Conservation (phyloP, 1,140 invertebrate genomes). For the Heliconius nattereri region DNA sequence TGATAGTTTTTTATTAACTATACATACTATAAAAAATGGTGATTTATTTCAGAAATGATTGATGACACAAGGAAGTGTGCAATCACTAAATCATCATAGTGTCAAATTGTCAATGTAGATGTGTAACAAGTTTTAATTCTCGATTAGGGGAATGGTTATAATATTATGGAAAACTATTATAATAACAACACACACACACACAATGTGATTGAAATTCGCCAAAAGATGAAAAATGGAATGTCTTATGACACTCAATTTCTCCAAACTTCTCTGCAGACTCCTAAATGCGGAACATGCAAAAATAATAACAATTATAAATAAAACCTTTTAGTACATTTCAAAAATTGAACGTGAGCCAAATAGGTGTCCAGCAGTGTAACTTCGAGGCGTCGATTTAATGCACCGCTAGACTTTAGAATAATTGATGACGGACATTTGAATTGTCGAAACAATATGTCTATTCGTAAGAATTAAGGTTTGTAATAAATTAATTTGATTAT, state of each 20-base stretch:
- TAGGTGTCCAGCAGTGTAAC: background rate
- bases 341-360: background rate
- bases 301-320: background rate
- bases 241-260: too few species aligned
- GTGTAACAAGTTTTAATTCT: too few species aligned
- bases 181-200: too few species aligned
- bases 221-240: too few species aligned
- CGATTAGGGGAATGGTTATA: too few species aligned
- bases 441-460: background rate
- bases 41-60: background rate
- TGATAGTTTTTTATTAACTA: too few species aligned
- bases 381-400: conserved; percentile 4
- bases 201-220: too few species aligned
- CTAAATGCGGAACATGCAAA: background rate
- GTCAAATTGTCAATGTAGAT: too few species aligned
- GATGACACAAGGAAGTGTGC: background rate
- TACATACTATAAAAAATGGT: background rate
- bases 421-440: background rate
- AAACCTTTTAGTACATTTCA: background rate
- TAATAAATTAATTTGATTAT: too few species aligned
- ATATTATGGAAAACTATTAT: too few species aligned
- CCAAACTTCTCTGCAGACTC: background rate
- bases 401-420: background rate
- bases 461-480: background rate
- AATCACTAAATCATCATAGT: too few species aligned